Percentiles rank a stretch among this genome's conserved stretches.
Evolutionary conservation across 2,797 vertebrate species (phyloP).

Genomic region (Allobates femoralis): DNA sequence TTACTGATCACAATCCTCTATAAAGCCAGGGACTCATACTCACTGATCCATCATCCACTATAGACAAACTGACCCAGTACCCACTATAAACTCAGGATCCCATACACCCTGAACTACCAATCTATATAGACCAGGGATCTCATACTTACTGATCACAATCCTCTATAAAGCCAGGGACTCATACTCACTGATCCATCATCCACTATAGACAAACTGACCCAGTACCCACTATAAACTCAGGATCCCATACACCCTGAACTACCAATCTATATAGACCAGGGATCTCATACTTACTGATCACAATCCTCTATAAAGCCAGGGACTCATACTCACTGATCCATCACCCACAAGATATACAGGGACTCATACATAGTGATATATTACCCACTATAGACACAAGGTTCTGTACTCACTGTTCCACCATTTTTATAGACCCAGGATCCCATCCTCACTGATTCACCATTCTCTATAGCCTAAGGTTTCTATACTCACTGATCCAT

Average conservation of each 20-base stretch:
- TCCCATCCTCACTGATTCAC: slow-evolving; percentile 1
- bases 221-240: neutral
- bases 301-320: neutral
- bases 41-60: neutral
- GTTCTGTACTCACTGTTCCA: no score
- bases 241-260: neutral
- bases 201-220: neutral
- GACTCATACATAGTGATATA: neutral
- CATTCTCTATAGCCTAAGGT: neutral
- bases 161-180: no score
- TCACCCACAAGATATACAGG: neutral
- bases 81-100: neutral
- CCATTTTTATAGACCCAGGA: no score
- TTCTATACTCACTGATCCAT: slow-evolving; percentile 1
- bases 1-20: neutral
- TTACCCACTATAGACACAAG: neutral
- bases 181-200: no score
- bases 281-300: neutral
- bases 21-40: neutral
- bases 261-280: no score
- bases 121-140: neutral
- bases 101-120: neutral
- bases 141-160: neutral
- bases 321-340: neutral
- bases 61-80: neutral